Percentiles rank a stretch among this genome's conserved stretches.
Evolutionary conservation across 2,113 vertebrate genomes (phyloP).

Genomic region (Isurus oxyrinchus): DNA sequence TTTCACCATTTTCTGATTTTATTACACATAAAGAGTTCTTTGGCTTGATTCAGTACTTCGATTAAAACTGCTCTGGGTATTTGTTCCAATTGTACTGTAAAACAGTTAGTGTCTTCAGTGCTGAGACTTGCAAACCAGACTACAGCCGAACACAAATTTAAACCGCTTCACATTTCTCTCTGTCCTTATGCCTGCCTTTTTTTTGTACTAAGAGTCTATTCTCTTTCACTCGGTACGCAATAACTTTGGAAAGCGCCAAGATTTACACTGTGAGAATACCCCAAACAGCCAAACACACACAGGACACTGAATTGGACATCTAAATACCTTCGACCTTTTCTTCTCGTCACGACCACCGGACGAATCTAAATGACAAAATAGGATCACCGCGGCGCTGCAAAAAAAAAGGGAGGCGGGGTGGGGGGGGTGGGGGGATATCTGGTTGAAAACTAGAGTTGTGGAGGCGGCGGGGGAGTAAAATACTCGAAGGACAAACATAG

Average conservation of each 20-base stretch:
- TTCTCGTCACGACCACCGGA: neutral
- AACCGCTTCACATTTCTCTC: neutral
- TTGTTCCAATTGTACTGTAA: neutral
- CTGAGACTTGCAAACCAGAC: neutral
- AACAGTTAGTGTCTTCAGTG: neutral
- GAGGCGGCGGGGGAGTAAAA: neutral
- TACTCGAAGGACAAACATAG: neutral
- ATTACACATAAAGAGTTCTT: neutral
- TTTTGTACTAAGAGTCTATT: neutral
- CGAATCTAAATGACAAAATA: neutral
- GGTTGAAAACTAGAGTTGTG: neutral
- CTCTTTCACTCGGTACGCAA: neutral
- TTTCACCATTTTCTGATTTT: neutral
- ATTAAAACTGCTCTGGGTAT: neutral
- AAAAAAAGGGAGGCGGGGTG: neutral
- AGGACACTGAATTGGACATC: neutral
- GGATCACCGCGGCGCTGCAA: neutral
- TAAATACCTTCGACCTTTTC: neutral
- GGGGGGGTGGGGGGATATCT: too few relatives aligned
- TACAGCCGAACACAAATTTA: neutral
- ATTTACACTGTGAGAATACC: neutral
- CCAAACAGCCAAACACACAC: neutral
- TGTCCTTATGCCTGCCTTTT: neutral
- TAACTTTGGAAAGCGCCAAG: neutral
- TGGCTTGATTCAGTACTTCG: neutral